Percentiles rank a stretch among this genome's conserved stretches.
phyloP scores from a whole-genome alignment of 2,888 invertebrate species.

The Hirtodrosophila confusa region DNA sequence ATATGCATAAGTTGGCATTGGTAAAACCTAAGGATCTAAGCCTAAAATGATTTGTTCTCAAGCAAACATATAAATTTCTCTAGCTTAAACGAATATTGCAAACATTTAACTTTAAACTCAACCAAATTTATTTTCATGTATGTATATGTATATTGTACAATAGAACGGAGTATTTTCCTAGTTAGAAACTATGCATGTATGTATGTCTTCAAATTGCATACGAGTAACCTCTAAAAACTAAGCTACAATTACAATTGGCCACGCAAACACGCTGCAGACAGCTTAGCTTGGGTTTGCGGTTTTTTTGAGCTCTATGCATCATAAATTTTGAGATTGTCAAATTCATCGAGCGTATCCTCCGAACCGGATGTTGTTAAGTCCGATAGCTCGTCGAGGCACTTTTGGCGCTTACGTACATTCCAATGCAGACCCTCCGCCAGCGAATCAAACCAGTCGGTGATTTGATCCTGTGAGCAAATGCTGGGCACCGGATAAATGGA shows the following conservation, averaged over 20 bases:
- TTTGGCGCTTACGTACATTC: conserved; percentile 98
- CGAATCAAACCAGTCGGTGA: conserved; percentile 98
- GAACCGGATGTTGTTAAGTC: conserved; percentile 89
- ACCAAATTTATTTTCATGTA: conserved; percentile 40
- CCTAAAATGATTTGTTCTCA: conserved; percentile 47
- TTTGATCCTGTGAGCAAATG: conserved; percentile 97
- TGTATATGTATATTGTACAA: conserved; percentile 51
- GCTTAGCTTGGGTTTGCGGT: conserved; percentile 85
- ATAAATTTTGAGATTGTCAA: conserved; percentile 85
- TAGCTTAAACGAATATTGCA: conserved; percentile 55
- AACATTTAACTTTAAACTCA: conserved; percentile 60
- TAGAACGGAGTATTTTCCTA: conserved; percentile 66
- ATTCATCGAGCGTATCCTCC: conserved; percentile 91
- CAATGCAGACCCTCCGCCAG: conserved; percentile 98
- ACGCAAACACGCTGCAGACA: conserved; percentile 94
- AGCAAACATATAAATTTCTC: conserved; percentile 39
- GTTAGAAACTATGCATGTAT: conserved; percentile 23
- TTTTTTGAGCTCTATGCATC: conserved; percentile 50
- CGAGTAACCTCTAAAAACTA: conserved; percentile 38
- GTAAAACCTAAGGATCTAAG: conserved; percentile 34
- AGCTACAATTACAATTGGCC: conserved; percentile 89
- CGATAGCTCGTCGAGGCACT: conserved; percentile 89
- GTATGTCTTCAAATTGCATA: conserved; percentile 55
- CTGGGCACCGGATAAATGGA: conserved; percentile 98
- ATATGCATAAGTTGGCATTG: conserved; percentile 33